These are phyloP conservation scores for Heterodera filipjevi DNA, from an alignment of 2,888 invertebrate species.

Conservation along the genomic window DNA sequence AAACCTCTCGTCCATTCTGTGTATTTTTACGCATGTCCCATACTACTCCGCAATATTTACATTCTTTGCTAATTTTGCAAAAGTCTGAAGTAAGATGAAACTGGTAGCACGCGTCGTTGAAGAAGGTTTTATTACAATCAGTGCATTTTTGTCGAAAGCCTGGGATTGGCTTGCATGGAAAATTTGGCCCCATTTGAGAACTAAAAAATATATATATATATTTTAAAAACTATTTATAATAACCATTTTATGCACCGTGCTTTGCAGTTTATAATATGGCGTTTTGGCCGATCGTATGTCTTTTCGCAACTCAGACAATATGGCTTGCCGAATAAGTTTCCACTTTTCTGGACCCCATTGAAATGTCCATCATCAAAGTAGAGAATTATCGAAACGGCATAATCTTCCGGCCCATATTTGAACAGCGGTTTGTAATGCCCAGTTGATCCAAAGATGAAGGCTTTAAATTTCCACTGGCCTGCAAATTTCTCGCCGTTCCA, in stretches of 20 bases:
- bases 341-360: background rate
- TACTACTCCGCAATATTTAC: slow-evolving; percentile 17
- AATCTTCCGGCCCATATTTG: slow-evolving; percentile 15
- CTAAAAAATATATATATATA: background rate
- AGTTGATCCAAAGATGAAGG: background rate
- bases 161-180: background rate
- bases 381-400: background rate
- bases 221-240: no score
- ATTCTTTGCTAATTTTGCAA: slow-evolving; percentile 4
- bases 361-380: slow-evolving; percentile 13
- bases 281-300: slow-evolving; percentile 11
- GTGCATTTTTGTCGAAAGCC: background rate
- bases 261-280: background rate
- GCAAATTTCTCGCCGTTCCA: slow-evolving; percentile 4
- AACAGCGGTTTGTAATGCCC: slow-evolving; percentile 8
- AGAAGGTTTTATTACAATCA: background rate
- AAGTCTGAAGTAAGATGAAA: background rate
- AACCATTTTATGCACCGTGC: slow-evolving; percentile 15
- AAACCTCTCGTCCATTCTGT: slow-evolving; percentile 6
- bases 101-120: background rate
- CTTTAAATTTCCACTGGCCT: background rate
- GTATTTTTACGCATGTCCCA: slow-evolving; percentile 4
- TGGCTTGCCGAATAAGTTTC: background rate
- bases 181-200: background rate
- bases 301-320: slow-evolving; percentile 17